Conservation (phyloP, 2,888 invertebrate genomes). For the Sesamia inferens region DNA sequence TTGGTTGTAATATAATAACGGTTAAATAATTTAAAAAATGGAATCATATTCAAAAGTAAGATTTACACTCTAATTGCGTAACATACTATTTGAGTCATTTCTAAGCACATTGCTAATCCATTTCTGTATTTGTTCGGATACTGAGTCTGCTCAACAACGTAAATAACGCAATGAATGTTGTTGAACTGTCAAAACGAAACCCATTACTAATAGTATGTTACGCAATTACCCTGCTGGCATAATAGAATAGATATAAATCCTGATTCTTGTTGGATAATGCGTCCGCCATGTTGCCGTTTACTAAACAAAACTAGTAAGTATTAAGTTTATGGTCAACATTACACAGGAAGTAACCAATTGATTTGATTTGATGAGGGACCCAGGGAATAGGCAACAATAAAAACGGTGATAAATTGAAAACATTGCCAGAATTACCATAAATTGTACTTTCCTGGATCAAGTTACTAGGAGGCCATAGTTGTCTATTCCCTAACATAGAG, state of each 20-base stretch:
- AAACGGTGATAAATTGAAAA: conserved; percentile 40
- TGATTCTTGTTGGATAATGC: background rate
- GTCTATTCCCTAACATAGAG: conserved; percentile 1
- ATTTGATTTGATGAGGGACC: conserved; percentile 40
- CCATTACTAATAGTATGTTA: no score
- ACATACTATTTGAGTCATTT: no score
- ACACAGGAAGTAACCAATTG: conserved; percentile 49
- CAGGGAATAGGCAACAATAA: conserved; percentile 30
- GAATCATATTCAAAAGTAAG: background rate
- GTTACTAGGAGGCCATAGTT: background rate
- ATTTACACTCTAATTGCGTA: no score
- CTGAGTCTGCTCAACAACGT: no score
- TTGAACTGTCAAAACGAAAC: no score
- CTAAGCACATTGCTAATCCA: no score
- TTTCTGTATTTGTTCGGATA: no score
- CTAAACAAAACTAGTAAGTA: conserved; percentile 24
- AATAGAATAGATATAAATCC: background rate
- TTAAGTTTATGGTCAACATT: conserved; percentile 35
- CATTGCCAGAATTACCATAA: conserved; percentile 36
- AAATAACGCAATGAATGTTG: no score
- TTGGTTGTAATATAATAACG: background rate
- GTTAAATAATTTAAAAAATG: background rate
- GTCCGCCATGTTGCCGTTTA: background rate
- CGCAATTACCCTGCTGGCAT: background rate
- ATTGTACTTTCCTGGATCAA: conserved; percentile 25